Evolutionary conservation across 2,888 invertebrate species (phyloP).

Genomic region (Campoplex capitator): DNA sequence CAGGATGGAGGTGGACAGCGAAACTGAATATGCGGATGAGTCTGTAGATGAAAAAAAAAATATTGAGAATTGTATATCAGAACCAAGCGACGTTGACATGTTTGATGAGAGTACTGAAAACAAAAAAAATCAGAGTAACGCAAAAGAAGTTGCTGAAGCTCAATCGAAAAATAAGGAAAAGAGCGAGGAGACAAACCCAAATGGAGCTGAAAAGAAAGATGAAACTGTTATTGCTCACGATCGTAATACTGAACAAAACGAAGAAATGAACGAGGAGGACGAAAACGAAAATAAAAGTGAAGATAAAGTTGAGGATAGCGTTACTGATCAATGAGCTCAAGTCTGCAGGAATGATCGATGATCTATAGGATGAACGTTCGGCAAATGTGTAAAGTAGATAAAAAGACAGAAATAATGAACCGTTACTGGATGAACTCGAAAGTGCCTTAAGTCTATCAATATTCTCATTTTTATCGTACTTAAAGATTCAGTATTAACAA

Average conservation of each 20-base stretch:
- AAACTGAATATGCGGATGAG: neutral
- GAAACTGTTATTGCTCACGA: neutral
- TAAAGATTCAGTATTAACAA: slow-evolving; percentile 37
- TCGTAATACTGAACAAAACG: neutral
- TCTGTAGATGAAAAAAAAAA: neutral
- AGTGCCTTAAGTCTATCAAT: slow-evolving; percentile 34
- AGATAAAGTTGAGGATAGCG: neutral
- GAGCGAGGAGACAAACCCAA: neutral
- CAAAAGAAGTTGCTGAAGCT: neutral
- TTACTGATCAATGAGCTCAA: neutral
- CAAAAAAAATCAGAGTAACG: neutral
- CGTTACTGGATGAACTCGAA: neutral
- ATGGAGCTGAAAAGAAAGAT: neutral
- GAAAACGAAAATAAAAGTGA: neutral
- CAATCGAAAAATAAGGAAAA: neutral
- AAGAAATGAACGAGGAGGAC: neutral
- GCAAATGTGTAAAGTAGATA: neutral
- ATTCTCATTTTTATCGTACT: neutral
- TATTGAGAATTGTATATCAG: neutral
- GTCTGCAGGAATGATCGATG: neutral
- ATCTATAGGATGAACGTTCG: neutral
- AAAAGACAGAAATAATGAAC: neutral
- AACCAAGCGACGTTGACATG: neutral
- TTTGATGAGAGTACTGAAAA: neutral
- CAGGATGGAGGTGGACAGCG: neutral